Percentiles rank a stretch among this genome's conserved stretches.
phyloP scores from a whole-genome alignment of 2,113 vertebrate genomes.

The Shinisaurus crocodilurus region DNA sequence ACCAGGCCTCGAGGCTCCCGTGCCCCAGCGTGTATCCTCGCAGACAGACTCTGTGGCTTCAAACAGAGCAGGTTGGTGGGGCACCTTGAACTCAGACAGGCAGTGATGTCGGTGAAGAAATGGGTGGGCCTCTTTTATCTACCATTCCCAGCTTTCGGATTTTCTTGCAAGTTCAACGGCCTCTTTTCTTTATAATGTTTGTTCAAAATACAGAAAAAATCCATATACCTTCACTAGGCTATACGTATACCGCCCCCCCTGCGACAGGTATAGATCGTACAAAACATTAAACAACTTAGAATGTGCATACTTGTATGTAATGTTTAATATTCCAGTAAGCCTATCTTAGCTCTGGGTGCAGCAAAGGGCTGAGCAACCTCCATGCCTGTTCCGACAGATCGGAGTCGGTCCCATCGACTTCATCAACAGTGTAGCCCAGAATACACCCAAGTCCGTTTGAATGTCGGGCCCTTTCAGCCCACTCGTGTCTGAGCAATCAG shows the following conservation, averaged over 20 bases:
- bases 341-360: too few species aligned
- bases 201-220: not conserved
- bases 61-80: slow-evolving; percentile 88
- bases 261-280: not conserved
- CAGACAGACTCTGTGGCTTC: slow-evolving; percentile 84
- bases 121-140: not conserved
- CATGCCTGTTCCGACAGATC: too few species aligned
- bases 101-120: fast-evolving
- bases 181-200: not conserved
- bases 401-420: not conserved
- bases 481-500: not conserved
- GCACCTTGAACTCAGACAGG: not conserved
- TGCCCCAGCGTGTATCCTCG: slow-evolving; percentile 81
- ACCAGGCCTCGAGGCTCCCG: slow-evolving; percentile 89
- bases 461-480: not conserved
- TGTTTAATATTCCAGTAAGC: too few species aligned
- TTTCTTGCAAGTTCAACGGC: not conserved
- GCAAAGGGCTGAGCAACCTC: too few species aligned
- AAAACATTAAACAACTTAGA: not conserved
- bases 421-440: not conserved
- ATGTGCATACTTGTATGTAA: too few species aligned
- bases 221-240: not conserved
- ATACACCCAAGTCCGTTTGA: not conserved
- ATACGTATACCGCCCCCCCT: not conserved
- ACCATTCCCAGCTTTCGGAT: not conserved